Evolutionary conservation across 30 jellyfish, hydroid and myxozoan species (phyloP), one percentile per base, ranked within the genome.

Genomic region (Hydra vulgaris): DNA sequence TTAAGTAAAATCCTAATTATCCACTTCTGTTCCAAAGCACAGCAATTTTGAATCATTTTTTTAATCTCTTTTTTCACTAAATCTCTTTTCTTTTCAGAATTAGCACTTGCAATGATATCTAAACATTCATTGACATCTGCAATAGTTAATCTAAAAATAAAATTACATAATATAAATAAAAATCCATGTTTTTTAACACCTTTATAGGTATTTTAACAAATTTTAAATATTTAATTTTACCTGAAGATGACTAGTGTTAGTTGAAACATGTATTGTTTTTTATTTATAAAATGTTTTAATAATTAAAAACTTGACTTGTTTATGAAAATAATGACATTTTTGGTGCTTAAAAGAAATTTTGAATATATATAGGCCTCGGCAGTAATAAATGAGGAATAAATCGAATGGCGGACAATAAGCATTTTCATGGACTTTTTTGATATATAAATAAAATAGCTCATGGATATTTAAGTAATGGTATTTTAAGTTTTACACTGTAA

Each of bases 21-120:
- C 87, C 87, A 80, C 27, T 80, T 74, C 75, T 92, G 98, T 66
- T 92, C 98, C n/a, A 87, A 15, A 5, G 98, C 96, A 79, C 94
- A 82, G 26, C 87, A 86, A 53, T 77, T 83, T 22, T 96, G 66
- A 66, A 92, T 87, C 19, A 92, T 74, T 77, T 87, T 87, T 27
- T 81, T 87, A 19, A 92, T 78, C 66, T 83, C 89, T 19, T 71
- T 78, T 56, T 92, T 92, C 26, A 81, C 55, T 19, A 23, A 79
- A 76, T 84, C 90, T 23, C 95, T 83, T 54, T 70, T 76, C 55
- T 79, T 86, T 19, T 92, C 98, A 52, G 84, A 83, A 87, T 92
- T 92, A 0, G 98, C 98, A 23, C 72, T 86, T 1, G 96, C 98
- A 83, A 92, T 87, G 15, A 53, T 85, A 82, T 92, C 98, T 24